Base-by-base conservation (phyloP, 2,888 invertebrate genomes). In the Dynastes grantii region DNA sequence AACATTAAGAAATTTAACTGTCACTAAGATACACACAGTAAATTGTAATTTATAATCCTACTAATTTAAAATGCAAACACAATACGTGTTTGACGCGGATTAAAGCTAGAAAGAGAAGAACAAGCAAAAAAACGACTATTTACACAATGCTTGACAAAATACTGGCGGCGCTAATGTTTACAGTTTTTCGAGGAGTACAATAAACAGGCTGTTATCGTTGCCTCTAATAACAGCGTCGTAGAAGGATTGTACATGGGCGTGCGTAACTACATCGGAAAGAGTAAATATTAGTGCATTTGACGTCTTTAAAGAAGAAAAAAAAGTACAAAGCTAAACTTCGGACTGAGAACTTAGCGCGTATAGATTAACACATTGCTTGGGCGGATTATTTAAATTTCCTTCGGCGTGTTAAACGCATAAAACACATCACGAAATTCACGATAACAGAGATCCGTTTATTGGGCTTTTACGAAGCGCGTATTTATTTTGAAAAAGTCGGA, bases 241-340 rank as follows among this genome's bases (percentile, higher is more conserved):
- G 45, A 11, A 45, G 45, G 8, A 45, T 8, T 11, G 45, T 45
- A 45, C 45, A 45, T 37, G n/a, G 11, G 55, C 55, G 13, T 13
- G 9, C 53, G n/a, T n/a, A 11, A 22, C 13, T n/a, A n/a, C 55
- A 8, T 55, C 55, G 3, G 3, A 9, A 8, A 65, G 13, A 65
- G 65, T 65, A 65, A 65, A 65, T 65, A 65, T 65, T 65, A 65
- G 65, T 55, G 55, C 55, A 22, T 55, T 55, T 55, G 16, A 13
- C 55, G 55, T 22, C 45, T 45, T 55, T 16, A 55, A 55, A n/a
- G 5, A 22, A 55, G 13, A 55, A 55, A 55, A 55, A 55, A 45
- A 11, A 45, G 45, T 45, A 11, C 45, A 11, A 45, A 45, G 11
- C 11, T 45, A 45, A 45, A 45, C 45, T 45, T 45, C 45, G 45